Evolutionary conservation across 2,888 invertebrate species (phyloP).

Genomic region (Scrobipalpa costella): DNA sequence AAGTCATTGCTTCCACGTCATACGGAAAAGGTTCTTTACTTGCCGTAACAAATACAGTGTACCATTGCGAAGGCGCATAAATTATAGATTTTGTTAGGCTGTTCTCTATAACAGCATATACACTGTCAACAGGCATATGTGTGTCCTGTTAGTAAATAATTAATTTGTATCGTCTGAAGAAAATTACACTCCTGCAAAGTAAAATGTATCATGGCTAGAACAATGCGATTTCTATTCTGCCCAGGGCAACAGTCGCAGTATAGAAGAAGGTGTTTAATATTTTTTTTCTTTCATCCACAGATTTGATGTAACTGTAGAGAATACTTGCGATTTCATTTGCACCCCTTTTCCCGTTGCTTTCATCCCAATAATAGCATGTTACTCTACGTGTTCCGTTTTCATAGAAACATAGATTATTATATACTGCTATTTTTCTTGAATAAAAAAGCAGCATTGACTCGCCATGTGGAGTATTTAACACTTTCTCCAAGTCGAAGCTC

Average conservation of each 20-base stretch:
- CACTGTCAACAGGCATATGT: conserved; percentile 47
- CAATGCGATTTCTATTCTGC: conserved; percentile 42
- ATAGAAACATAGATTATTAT: conserved; percentile 36
- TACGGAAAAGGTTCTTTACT: conserved; percentile 36
- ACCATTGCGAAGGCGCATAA: conserved; percentile 47
- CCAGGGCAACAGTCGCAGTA: conserved; percentile 39
- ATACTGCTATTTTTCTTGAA: conserved; percentile 34
- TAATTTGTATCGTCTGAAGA: conserved; percentile 37
- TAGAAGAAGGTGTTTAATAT: conserved; percentile 33
- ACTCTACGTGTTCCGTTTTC: conserved; percentile 35
- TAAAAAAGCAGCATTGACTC: conserved; percentile 38
- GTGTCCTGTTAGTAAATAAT: conserved; percentile 44
- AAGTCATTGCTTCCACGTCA: conserved; percentile 30
- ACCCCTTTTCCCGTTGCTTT: conserved; percentile 36
- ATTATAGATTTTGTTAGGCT: conserved; percentile 38
- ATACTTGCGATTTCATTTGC: conserved; percentile 36
- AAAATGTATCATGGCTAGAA: conserved; percentile 36
- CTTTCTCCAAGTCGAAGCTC: conserved; percentile 35
- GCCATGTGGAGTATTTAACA: conserved; percentile 40
- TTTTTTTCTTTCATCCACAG: conserved; percentile 32
- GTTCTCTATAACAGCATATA: conserved; percentile 44
- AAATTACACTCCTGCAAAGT: conserved; percentile 36
- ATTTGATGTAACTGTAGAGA: conserved; percentile 31
- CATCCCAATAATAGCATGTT: conserved; percentile 36
- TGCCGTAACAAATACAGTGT: conserved; percentile 39